Evolutionary conservation across 2,888 invertebrate genomes (phyloP).

Genomic region (Tethea ocularis): DNA sequence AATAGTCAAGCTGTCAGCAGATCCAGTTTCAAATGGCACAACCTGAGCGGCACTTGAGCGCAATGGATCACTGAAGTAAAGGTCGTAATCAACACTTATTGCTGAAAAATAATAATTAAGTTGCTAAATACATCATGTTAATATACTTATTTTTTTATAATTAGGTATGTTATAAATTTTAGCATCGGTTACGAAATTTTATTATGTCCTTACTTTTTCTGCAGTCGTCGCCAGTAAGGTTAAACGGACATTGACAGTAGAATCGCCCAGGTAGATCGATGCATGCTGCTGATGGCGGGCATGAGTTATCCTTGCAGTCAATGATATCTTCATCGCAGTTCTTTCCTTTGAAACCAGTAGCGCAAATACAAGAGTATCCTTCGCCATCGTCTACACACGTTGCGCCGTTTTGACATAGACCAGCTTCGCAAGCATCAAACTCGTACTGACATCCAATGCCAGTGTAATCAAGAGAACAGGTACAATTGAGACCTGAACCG

Average conservation of each 20-base stretch:
- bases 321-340: slow-evolving; percentile 96
- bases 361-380: slow-evolving; percentile 93
- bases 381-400: slow-evolving; percentile 94
- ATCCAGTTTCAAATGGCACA: slow-evolving; percentile 93
- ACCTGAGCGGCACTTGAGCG: slow-evolving; percentile 96
- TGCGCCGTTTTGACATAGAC: slow-evolving; percentile 96
- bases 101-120: slow-evolving; percentile 83
- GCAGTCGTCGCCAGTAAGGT: slow-evolving; percentile 97
- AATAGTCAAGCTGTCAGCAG: slow-evolving; percentile 91
- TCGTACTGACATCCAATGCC: slow-evolving; percentile 97
- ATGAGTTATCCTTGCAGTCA: slow-evolving; percentile 96
- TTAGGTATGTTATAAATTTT: too few relatives aligned
- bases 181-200: neutral
- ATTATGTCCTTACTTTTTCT: slow-evolving; percentile 90
- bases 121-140: slow-evolving; percentile 5
- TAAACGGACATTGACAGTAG: slow-evolving; percentile 98
- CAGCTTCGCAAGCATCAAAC: slow-evolving; percentile 95
- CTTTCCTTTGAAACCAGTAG: slow-evolving; percentile 90
- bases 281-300: slow-evolving; percentile 96
- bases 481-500: slow-evolving; percentile 97
- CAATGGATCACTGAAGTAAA: slow-evolving; percentile 96
- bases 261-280: slow-evolving; percentile 95
- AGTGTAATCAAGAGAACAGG: slow-evolving; percentile 93
- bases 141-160: too few relatives aligned
- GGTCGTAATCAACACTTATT: slow-evolving; percentile 98